A percentile compares a stretch with the other conserved stretches of the same genome.
Conservation (phyloP, 1,140 invertebrate genomes). For the Rhopalosiphum padi region DNA sequence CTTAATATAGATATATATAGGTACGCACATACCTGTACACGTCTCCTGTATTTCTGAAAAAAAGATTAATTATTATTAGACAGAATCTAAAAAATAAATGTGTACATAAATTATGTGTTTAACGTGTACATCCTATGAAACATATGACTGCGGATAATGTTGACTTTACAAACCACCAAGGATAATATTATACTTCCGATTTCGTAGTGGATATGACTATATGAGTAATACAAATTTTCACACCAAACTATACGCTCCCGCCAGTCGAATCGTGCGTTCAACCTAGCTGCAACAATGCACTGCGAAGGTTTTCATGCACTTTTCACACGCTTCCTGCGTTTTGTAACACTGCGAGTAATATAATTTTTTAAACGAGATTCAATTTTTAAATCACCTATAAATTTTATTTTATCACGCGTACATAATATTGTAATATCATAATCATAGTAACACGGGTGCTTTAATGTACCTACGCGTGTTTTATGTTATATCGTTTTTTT, state of each 20-base stretch:
- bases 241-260: neutral
- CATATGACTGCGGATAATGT: neutral
- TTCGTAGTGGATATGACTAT: neutral
- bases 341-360: neutral
- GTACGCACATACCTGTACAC: neutral
- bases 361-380: neutral
- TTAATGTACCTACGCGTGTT: neutral
- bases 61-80: too few species aligned
- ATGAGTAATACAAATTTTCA: neutral
- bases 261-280: neutral
- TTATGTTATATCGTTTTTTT: neutral
- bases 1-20: too few species aligned
- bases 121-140: neutral
- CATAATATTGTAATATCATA: neutral
- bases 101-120: neutral
- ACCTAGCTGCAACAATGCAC: neutral
- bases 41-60: neutral
- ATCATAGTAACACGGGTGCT: neutral
- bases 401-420: neutral
- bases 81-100: too few species aligned
- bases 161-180: neutral
- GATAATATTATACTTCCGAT: neutral
- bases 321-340: constrained; percentile 14
- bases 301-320: constrained; percentile 29
- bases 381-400: neutral